Base-by-base conservation (phyloP, 2,113 vertebrate species). In the Zosterops hypoxanthus region DNA sequence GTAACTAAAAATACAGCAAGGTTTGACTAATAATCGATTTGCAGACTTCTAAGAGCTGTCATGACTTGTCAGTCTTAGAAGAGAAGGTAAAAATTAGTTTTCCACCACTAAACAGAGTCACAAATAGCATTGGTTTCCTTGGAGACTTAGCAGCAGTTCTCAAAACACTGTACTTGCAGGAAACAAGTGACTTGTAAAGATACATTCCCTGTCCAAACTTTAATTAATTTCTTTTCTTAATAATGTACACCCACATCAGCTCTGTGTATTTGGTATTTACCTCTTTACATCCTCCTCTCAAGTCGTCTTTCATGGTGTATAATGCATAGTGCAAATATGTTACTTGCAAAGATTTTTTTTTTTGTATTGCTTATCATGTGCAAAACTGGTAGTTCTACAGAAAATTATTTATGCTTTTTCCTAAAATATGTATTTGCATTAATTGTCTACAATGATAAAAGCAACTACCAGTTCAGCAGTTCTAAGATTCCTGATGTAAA, bases 101-200 rank as follows among this genome's bases (percentile, higher is more conserved):
- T 95, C 89, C 73, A 90, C 90, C 79, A 93, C 86, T 92, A 97
- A 91, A 94, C 87, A 92, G 72, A 97, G 92, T 97, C 97, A 96
- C 96, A 98, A 97, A 98, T 97, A 98, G 97, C 94, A 89, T 20
- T 88, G 95, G 97, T 98, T 98, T 98, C 98, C 98, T 97, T 98
- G 97, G 97, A 96, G 93, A 98, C 87, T 96, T 77, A 70, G 41
- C 60, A 96, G 95, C 79, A 94, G 88, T 83, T 95, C 93, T 95
- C 86, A 84, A 92, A 95, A 91, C n/a, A 81, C 41, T 34, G 24
- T 47, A 81, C 65, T 82, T 31, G 61, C 31, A 70, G 55, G 31
- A 64, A 90, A 79, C 70, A 57, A 90, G 33, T 76, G 61, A 93
- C 75, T 96, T 95, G 78, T 39, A 83, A 69, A 93, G 80, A 64